A percentile compares a stretch with the other conserved stretches of the same genome.
Evolutionary conservation across 2,888 invertebrate species (phyloP).

Genomic region (Antheraea yamamai): DNA sequence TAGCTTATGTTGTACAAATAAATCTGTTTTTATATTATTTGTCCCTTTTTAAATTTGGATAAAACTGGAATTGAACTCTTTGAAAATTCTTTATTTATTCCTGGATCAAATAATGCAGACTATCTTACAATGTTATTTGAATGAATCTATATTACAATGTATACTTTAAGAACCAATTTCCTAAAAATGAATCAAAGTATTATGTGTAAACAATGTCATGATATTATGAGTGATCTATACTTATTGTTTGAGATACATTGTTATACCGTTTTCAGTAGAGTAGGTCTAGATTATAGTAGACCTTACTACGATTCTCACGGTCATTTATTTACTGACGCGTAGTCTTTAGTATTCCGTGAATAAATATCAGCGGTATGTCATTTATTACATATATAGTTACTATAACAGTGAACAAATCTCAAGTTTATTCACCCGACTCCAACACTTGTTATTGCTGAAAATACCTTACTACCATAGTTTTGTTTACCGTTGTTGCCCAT

Average conservation of each 20-base stretch:
- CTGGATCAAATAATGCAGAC: too few relatives aligned
- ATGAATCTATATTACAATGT: background rate
- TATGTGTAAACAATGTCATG: background rate
- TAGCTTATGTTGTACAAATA: too few relatives aligned
- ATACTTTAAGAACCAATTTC: background rate
- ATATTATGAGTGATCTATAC: background rate
- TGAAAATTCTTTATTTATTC: too few relatives aligned
- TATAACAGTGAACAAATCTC: conserved; percentile 19
- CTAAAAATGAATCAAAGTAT: background rate
- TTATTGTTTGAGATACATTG: background rate
- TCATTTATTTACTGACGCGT: conserved; percentile 21
- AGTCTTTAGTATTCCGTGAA: conserved; percentile 15
- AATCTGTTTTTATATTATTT: too few relatives aligned
- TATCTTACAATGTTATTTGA: too few relatives aligned
- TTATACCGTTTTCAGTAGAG: background rate
- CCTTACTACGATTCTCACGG: background rate
- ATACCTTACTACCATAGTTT: background rate
- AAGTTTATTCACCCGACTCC: conserved; percentile 18
- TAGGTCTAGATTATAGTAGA: background rate
- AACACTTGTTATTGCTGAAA: background rate
- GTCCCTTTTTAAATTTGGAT: too few relatives aligned
- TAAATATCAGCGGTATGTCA: conserved; percentile 14
- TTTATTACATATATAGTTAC: conserved; percentile 16
- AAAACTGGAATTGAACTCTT: too few relatives aligned
- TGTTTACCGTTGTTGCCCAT: background rate